Evolutionary conservation across 2,888 invertebrate genomes (phyloP).

Genomic region (Oasisia sp.): DNA sequence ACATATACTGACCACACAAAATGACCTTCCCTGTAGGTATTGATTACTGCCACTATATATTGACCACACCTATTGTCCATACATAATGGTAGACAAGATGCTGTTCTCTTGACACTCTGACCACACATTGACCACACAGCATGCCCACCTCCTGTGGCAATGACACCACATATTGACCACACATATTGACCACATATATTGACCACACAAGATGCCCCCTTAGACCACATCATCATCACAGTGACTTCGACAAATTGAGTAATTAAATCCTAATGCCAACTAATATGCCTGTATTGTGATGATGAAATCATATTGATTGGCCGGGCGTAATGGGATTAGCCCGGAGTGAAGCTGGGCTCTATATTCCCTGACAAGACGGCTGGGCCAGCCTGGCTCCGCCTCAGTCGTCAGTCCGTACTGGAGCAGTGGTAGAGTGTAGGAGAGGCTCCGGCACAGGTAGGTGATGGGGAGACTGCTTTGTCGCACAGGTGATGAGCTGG

Average conservation of each 20-base stretch:
- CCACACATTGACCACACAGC: too few species aligned
- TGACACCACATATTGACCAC: background rate
- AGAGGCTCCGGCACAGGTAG: background rate
- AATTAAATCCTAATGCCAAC: slow-evolving; percentile 9
- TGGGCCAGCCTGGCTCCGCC: background rate
- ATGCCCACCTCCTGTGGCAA: background rate
- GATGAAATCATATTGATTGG: slow-evolving; percentile 6
- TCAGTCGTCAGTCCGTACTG: background rate
- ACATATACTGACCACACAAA: background rate
- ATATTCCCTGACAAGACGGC: background rate
- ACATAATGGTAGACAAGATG: too few species aligned
- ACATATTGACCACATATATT: background rate
- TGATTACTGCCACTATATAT: too few species aligned
- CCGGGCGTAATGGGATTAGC: background rate
- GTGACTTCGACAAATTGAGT: background rate
- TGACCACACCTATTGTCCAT: too few species aligned
- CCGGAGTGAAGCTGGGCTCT: background rate
- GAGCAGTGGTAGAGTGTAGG: background rate
- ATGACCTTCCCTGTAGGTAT: background rate
- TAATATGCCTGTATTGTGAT: background rate
- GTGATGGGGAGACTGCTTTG: background rate
- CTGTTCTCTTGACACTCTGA: too few species aligned
- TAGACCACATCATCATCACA: background rate
- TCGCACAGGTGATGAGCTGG: background rate
- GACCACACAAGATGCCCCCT: background rate